A percentile compares a stretch with the other conserved stretches of the same genome.
Conservation (phyloP, 2,888 invertebrate species). For the Drosophila sordidula region DNA sequence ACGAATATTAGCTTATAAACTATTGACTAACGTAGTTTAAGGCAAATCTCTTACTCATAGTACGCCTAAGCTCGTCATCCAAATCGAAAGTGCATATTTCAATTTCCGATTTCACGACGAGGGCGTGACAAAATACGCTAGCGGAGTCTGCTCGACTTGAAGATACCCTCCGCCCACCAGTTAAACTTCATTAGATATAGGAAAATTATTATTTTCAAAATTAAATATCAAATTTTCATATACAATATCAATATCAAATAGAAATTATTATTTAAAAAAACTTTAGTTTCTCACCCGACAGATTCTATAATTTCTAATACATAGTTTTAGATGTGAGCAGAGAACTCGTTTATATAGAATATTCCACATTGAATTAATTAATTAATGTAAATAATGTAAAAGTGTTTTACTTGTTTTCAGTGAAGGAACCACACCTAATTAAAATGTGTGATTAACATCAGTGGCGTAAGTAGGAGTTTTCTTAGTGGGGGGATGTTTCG, state of each 20-base stretch:
- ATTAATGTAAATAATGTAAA: not conserved
- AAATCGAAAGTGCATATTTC: not conserved
- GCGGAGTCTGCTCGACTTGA: not conserved
- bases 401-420: slow-evolving; percentile 1
- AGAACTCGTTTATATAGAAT: slow-evolving; percentile 25
- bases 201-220: too few species aligned
- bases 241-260: not conserved
- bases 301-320: too few species aligned
- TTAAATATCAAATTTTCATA: too few species aligned
- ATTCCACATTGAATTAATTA: slow-evolving; percentile 15
- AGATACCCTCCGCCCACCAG: not conserved
- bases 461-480: too few species aligned
- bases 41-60: not conserved
- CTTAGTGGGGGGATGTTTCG: too few species aligned
- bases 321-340: not conserved
- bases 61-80: not conserved
- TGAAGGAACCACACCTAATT: slow-evolving; percentile 17
- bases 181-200: too few species aligned
- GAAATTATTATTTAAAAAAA: too few species aligned
- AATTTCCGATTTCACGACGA: not conserved
- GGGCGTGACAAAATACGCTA: not conserved
- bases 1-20: slow-evolving; percentile 6
- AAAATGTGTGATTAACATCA: not conserved
- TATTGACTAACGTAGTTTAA: not conserved
- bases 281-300: too few species aligned